Evolutionary conservation across 30 jellyfish, hydroid and myxozoan genomes (phyloP), one percentile per base, ranked within the genome.

Genomic region (Aurelia aurita complex sp. Pacific): DNA sequence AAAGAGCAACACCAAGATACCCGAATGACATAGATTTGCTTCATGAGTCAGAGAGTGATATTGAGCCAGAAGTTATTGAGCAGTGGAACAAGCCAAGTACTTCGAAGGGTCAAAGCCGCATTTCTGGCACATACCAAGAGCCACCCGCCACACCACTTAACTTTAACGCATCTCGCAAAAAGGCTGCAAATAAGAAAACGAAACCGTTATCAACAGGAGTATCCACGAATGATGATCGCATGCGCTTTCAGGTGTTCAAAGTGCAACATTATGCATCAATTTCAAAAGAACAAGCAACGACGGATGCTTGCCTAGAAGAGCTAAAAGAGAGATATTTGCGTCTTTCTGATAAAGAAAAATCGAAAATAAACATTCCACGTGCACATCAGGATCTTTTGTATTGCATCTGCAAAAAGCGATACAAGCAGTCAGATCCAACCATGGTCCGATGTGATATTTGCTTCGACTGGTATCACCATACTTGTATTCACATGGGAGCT

Each of bases 1-100:
- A 74, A 60, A 52, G 9, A 17, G 10, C 57, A 16, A 74, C 85
- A 42, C 85, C 85, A 2, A 18, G 85, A 11, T 53, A 74, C 38
- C 85, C 73, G 6, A 23, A 19, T 74, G 85, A 74, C 13, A 46
- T 0, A 0, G 74, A 50, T 10, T 3, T 17, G 54, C 8, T 12
- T 12, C 3, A 12, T 18, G 53, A 15, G 2, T 33, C 19, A 19
- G 51, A 50, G 8, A 46, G 85, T 42, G 85, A 33, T 50, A 42
- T 51, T 0, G 54, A 51, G 67, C 64, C 54, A 18, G 85, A 74
- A 55, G 59, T 3, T 54, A 46, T 46, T 46, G 85, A 74, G 73
- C 54, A 74, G 32, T 8, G 74, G 85, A 33, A 52, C 10, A 74
- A 53, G 60, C 72, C 85, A 55, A 32, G 15, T 14, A 54, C 0